These are phyloP conservation scores for Gambelia wislizenii DNA, from an alignment of 2,797 vertebrate genomes.

Conservation along the genomic window DNA sequence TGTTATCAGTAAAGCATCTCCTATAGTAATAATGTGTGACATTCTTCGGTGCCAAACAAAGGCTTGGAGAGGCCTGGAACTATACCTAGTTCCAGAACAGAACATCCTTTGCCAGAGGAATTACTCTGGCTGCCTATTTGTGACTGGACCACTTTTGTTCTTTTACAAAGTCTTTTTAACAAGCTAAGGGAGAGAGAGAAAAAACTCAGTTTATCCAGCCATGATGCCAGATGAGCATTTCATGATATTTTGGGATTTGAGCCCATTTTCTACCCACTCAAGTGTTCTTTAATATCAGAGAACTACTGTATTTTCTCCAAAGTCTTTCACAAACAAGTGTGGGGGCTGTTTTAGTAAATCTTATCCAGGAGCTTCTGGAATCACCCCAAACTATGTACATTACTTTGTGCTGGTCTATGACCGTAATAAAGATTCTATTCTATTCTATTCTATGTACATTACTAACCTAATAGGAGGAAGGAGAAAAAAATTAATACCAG, in stretches of 20 bases:
- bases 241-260: conserved; percentile 17
- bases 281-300: background rate
- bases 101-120: too few relatives aligned
- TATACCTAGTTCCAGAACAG: too few relatives aligned
- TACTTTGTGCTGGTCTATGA: too few relatives aligned
- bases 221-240: conserved; percentile 6
- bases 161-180: too few relatives aligned
- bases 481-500: background rate
- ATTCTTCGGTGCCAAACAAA: too few relatives aligned
- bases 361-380: conserved; percentile 37
- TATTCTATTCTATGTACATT: conserved; percentile 53
- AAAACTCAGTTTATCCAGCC: background rate
- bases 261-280: background rate
- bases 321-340: background rate
- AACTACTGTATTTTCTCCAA: background rate
- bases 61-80: too few relatives aligned
- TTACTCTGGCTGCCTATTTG: too few relatives aligned
- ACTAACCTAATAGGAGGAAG: background rate
- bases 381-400: conserved; percentile 30
- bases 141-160: too few relatives aligned
- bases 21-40: too few relatives aligned
- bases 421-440: too few relatives aligned
- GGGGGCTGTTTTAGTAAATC: background rate
- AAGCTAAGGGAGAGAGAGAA: too few relatives aligned
- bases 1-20: too few relatives aligned